Conservation (phyloP, 2,113 vertebrate species). For the Tricholaema leucomelas region DNA sequence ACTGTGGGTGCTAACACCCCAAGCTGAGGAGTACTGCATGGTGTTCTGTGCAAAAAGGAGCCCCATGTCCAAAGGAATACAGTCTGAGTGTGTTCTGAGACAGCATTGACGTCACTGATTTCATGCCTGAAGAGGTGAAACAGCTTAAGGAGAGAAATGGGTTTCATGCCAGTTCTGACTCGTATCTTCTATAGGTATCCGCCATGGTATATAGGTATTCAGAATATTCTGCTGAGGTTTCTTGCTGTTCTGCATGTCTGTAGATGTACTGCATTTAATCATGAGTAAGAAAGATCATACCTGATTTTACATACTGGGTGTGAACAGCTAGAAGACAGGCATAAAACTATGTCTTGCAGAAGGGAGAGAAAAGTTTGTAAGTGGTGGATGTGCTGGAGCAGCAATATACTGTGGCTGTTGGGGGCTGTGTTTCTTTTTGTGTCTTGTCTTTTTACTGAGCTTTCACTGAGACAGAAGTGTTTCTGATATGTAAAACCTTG, state of each 20-base stretch:
- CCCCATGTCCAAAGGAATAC: fast-evolving
- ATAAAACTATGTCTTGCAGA: not conserved
- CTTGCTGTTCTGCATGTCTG: not conserved
- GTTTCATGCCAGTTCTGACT: not conserved
- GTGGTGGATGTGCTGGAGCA: not conserved
- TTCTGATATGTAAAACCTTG: not conserved
- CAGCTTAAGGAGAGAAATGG: not conserved
- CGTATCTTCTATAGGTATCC: not conserved
- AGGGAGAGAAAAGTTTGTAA: not conserved
- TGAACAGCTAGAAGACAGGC: not conserved
- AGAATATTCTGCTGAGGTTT: not conserved
- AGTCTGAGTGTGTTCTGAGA: not conserved
- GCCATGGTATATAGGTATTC: not conserved
- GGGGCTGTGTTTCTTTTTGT: not conserved
- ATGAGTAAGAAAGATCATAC: not conserved
- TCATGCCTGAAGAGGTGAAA: not conserved
- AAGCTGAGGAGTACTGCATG: not conserved
- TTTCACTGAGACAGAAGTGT: not conserved
- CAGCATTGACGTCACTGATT: not conserved
- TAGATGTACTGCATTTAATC: not conserved
- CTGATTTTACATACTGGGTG: not conserved
- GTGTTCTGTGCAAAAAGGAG: not conserved
- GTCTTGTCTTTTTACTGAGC: not conserved
- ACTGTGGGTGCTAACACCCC: not conserved
- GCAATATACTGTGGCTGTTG: not conserved